Evolutionary conservation across 2,888 invertebrate genomes (phyloP).

Genomic region (Marronus borbonicus): DNA sequence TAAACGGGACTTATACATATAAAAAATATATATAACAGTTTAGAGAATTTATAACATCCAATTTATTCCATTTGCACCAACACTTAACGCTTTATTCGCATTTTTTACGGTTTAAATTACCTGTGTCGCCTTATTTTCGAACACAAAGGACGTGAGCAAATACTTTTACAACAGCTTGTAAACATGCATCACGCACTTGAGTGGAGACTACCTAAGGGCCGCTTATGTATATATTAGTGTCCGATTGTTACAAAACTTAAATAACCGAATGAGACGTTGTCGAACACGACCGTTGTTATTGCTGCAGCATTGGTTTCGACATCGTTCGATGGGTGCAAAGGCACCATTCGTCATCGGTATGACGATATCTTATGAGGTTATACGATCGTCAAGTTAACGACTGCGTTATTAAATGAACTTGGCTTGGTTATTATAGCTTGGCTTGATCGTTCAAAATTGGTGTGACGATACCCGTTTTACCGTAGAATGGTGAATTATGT

Average conservation of each 20-base stretch:
- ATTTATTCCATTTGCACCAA: too few relatives aligned
- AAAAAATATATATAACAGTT: too few relatives aligned
- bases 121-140: too few relatives aligned
- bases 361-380: conserved; percentile 26
- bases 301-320: conserved; percentile 20
- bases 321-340: conserved; percentile 35
- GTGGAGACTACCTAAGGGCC: conserved; percentile 18
- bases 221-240: conserved; percentile 23
- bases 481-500: neutral
- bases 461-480: conserved; percentile 7
- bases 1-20: too few relatives aligned
- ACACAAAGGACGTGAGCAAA: neutral
- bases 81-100: too few relatives aligned
- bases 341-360: conserved; percentile 40
- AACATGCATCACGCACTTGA: neutral
- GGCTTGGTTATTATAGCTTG: neutral
- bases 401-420: conserved; percentile 26
- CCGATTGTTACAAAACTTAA: conserved; percentile 24
- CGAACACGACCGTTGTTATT: conserved; percentile 25
- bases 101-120: too few relatives aligned
- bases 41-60: too few relatives aligned
- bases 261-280: conserved; percentile 25
- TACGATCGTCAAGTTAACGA: conserved; percentile 20
- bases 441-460: conserved; percentile 7
- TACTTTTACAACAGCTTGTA: neutral